Evolutionary conservation across 2,797 vertebrate species (phyloP), one percentile per base, ranked within the genome.

Genomic region (Antennarius maculatus): DNA sequence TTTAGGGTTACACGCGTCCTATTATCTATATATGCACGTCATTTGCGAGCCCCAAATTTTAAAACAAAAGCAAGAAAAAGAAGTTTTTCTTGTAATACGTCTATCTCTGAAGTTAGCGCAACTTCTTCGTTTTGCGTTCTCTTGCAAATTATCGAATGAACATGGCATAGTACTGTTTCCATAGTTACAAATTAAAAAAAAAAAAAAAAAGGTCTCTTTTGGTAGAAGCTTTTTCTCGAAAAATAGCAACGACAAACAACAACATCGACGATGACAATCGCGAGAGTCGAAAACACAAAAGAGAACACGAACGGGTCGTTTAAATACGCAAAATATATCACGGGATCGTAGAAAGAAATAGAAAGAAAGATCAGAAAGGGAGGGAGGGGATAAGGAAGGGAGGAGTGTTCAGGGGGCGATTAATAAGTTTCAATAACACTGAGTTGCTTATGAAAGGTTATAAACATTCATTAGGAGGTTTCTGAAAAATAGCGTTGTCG

Each of bases 321-420:
- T 92, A 92, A 94, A 93, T 93, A 92, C 71, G 91, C 86, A 91
- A 93, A 93, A 85, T 86, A 93, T 92, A 89, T 93, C 88, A 91
- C 89, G 91, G 82, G 87, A 75, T 74, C 78, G 69, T 90, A 86
- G 87, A 92, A 91, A 90, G 88, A 77, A 39, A 53, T 17, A 23
- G 34, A 61, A 54, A 39, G 54, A 55, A 3, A 10, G 4, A 46
- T 14, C 34, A 60, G 39, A 13, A 51, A 6, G 34, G 28, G 31
- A 5, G 17, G 29, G 57, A 15, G 54, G 29, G 12, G 39, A 54
- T 3, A 31, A 51, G 37, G 51, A 49, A 54, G 48, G 70, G 59
- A 71, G 70, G 59, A 71, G 74, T 47, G 74, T 58, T 49, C 41
- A 62, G 51, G 69, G 51, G 69, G 54, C 34, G 67, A 67, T 80